Conservation (phyloP, 2,888 invertebrate genomes). For the Philaethria dido region DNA sequence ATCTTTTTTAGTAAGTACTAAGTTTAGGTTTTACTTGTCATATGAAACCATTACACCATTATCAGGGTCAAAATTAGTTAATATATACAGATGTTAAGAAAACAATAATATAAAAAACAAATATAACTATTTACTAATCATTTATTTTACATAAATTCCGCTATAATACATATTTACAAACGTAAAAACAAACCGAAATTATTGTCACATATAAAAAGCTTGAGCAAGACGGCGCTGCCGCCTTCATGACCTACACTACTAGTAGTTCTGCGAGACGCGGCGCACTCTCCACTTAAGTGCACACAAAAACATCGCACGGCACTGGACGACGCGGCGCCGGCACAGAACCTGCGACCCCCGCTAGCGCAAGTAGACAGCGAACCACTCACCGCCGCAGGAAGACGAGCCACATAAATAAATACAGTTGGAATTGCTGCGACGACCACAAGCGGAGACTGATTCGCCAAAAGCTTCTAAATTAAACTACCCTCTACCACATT, state of each 20-base stretch:
- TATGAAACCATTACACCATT: not conserved
- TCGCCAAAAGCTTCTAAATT: constrained; percentile 28
- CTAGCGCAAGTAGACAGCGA: constrained; percentile 8
- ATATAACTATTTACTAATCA: constrained; percentile 67
- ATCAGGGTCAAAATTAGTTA: constrained; percentile 8
- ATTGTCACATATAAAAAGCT: constrained; percentile 77
- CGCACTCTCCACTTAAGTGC: constrained; percentile 46
- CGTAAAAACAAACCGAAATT: constrained; percentile 77
- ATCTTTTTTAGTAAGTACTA: not conserved
- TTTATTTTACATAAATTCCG: constrained; percentile 81
- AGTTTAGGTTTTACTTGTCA: not conserved
- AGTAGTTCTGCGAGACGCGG: constrained; percentile 53
- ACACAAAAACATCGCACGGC: constrained; percentile 42
- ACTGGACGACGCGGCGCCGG: constrained; percentile 23
- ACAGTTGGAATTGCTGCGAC: constrained; percentile 31
- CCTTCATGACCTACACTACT: constrained; percentile 43
- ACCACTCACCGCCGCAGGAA: constrained; percentile 23
- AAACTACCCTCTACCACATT: constrained; percentile 40
- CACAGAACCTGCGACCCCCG: constrained; percentile 31
- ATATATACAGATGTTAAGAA: constrained; percentile 29
- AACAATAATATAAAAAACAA: constrained; percentile 49
- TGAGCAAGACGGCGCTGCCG: constrained; percentile 62
- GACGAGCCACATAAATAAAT: constrained; percentile 39
- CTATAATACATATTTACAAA: constrained; percentile 84
- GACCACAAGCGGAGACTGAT: constrained; percentile 20